Percentiles rank a stretch among this genome's conserved stretches.
phyloP scores from a whole-genome alignment of 2,888 invertebrate species.

The Pachydiplax longipennis region DNA sequence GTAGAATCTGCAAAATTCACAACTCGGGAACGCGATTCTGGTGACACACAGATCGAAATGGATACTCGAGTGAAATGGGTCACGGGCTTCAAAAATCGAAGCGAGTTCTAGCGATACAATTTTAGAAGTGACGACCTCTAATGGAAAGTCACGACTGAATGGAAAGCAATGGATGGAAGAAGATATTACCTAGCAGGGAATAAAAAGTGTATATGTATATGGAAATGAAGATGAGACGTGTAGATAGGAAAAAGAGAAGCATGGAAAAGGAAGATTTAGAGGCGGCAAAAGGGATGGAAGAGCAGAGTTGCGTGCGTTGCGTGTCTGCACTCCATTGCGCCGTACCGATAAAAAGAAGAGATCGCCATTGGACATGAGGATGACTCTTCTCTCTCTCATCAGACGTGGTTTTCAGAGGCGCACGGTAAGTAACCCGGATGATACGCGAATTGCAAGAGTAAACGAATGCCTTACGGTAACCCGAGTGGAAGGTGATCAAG shows the following conservation, averaged over 20 bases:
- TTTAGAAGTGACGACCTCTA: no score
- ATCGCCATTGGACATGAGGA: neutral
- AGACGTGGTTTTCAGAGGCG: neutral
- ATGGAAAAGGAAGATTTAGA: neutral
- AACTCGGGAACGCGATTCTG: no score
- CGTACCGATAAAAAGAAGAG: neutral
- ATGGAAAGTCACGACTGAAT: neutral
- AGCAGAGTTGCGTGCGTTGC: neutral
- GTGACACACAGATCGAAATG: no score
- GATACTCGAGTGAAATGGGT: no score
- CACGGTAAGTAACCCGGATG: neutral
- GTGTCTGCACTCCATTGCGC: neutral
- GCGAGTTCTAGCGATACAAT: no score
- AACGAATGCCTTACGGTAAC: neutral
- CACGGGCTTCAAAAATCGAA: no score
- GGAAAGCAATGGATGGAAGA: neutral
- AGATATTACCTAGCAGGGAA: neutral
- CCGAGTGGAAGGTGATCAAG: neutral
- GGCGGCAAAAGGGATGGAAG: neutral
- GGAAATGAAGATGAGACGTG: neutral
- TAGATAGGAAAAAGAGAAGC: neutral
- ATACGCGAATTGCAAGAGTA: neutral
- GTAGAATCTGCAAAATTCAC: no score
- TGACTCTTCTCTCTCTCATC: neutral
- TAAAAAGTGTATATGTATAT: neutral